Base-by-base conservation (phyloP, 1,140 invertebrate genomes). In the Bombus turneri region DNA sequence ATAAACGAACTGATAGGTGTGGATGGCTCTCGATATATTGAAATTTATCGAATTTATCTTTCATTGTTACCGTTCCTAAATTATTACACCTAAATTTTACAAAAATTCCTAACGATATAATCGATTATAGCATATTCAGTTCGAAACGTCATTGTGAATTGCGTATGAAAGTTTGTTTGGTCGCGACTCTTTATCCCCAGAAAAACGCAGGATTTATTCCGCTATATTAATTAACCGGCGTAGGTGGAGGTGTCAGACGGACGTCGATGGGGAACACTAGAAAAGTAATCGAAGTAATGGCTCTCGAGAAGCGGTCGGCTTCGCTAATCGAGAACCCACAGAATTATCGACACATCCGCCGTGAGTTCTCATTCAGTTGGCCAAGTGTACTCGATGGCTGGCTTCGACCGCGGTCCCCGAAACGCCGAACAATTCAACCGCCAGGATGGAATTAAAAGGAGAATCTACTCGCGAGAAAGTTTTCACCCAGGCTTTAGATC, bases 231-330 rank as follows among this genome's bases (percentile, higher is more conserved):
- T 88, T 86, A 83, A 64, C 4, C 68, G 75, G 15, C 37, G 47
- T 47, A 81, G 79, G 62, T 34, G 53, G 57, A 87, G 76, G 86
- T 81, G 88, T 80, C 76, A 41, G 74, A 80, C 74, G 75, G 59
- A 47, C 66, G 74, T 66, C 68, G 90, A 85, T 86, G 84, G 85
- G 86, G 83, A 91, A 89, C 57, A 64, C 77, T 81, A 62, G 87
- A 88, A 90, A 89, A 91, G 90, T 92, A 92, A 92, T 92, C 85
- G 86, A 73, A 86, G 87, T 92, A 92, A 92, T 92, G 88, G 88
- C 85, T 79, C 81, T 88, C 85, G 75, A 92, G 85, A 85, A 83
- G 39, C 86, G 69, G 39, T 15, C 76, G 39, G 53, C 39, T 66
- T 80, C 85, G 88, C 87, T 91, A 90, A 91, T 92, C 88, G 86